A percentile compares a stretch with the other conserved stretches of the same genome.
Conservation (phyloP, 2,797 vertebrate species). For the Sebastiscus tertius region DNA sequence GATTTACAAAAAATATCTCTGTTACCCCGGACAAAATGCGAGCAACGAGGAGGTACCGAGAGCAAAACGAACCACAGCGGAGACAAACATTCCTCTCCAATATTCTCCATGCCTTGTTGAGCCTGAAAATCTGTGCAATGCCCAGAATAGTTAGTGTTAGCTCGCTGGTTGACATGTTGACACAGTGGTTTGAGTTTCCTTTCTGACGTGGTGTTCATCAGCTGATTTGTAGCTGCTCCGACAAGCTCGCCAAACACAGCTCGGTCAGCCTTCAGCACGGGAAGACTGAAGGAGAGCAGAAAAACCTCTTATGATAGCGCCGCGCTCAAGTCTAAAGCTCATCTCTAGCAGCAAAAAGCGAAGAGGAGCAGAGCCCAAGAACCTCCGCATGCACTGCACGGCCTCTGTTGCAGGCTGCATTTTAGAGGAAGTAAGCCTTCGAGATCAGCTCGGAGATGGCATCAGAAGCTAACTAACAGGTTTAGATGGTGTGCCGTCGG, state of each 20-base stretch:
- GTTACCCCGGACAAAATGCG: constrained; percentile 58
- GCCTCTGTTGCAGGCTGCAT: constrained; percentile 72
- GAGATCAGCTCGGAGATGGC: constrained; percentile 10
- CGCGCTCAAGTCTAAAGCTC: constrained; percentile 71
- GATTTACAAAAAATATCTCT: constrained; percentile 74
- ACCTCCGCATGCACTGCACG: constrained; percentile 78
- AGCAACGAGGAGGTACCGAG: constrained; percentile 62
- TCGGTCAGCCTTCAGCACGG: constrained; percentile 54
- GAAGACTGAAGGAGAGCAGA: constrained; percentile 50
- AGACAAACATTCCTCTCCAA: constrained; percentile 42
- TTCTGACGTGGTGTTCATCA: constrained; percentile 49
- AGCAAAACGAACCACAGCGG: constrained; percentile 60
- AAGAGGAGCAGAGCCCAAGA: constrained; percentile 77
- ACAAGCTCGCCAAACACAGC: constrained; percentile 57
- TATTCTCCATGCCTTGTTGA: constrained; percentile 46
- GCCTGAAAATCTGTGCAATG: constrained; percentile 55
- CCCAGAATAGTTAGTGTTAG: constrained; percentile 40
- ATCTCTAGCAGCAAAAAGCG: constrained; percentile 72
- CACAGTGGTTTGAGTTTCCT: constrained; percentile 60
- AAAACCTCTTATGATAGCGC: constrained; percentile 60
- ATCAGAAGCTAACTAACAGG: constrained; percentile 76
- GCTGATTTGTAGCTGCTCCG: constrained; percentile 54
- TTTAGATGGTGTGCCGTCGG: constrained; percentile 44
- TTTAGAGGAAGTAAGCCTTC: constrained; percentile 61
- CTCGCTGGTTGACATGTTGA: constrained; percentile 60